A percentile compares a stretch with the other conserved stretches of the same genome.
Conservation (phyloP, 2,888 invertebrate genomes). For the Vanessa cardui region DNA sequence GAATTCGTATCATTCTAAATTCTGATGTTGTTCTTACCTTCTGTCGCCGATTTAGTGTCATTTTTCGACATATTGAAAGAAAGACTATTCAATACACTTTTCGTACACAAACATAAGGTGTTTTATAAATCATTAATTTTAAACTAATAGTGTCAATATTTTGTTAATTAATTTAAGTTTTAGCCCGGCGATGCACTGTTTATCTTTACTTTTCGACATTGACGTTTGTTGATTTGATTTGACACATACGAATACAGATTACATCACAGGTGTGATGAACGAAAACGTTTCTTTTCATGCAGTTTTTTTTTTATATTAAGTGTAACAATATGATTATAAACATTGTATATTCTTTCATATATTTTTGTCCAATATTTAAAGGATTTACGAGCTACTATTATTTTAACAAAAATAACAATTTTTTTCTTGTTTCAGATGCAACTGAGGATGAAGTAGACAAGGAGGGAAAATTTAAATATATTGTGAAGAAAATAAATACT, state of each 20-base stretch:
- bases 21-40: slow-evolving; percentile 18
- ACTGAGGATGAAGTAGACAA: slow-evolving; percentile 57
- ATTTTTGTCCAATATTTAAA: not conserved
- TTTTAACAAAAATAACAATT: not conserved
- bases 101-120: not conserved
- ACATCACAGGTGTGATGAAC: not conserved
- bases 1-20: slow-evolving; percentile 5
- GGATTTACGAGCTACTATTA: too few species aligned
- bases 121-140: not conserved
- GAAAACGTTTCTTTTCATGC: not conserved
- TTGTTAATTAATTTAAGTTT: not conserved
- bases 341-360: not conserved
- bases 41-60: slow-evolving; percentile 3
- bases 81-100: not conserved
- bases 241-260: not conserved
- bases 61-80: slow-evolving; percentile 19
- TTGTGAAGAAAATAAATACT: slow-evolving; percentile 21
- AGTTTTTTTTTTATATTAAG: not conserved
- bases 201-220: slow-evolving; percentile 7
- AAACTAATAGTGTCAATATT: not conserved
- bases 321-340: too few species aligned
- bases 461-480: slow-evolving; percentile 25
- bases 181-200: not conserved
- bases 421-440: slow-evolving; percentile 54
- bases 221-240: not conserved